These are phyloP conservation scores for Oligia latruncula DNA, from an alignment of 2,888 invertebrate genomes.

Conservation along the genomic window DNA sequence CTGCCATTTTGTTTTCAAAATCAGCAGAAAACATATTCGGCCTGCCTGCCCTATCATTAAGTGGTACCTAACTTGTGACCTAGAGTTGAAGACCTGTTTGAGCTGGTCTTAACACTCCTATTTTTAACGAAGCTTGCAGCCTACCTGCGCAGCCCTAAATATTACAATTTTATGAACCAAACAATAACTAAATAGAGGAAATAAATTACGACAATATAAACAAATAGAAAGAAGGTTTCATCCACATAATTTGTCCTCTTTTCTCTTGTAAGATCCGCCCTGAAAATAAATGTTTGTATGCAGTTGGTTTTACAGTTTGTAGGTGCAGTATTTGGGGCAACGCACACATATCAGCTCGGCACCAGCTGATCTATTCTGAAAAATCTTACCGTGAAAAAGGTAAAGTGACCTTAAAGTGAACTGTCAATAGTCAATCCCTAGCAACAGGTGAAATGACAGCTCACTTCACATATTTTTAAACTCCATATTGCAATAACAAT, in stretches of 20 bases:
- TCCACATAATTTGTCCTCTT: slow-evolving; percentile 6
- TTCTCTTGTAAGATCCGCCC: slow-evolving; percentile 4
- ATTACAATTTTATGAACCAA: slow-evolving; percentile 42
- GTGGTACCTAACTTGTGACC: background rate
- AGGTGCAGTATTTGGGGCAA: background rate
- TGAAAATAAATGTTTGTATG: slow-evolving; percentile 28
- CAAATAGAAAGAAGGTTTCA: slow-evolving; percentile 28
- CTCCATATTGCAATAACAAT: background rate
- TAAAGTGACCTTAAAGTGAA: too few species aligned
- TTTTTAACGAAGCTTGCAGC: background rate
- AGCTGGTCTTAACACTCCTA: background rate
- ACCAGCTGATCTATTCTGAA: background rate
- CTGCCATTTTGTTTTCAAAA: too few species aligned
- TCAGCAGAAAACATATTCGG: background rate
- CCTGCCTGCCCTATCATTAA: background rate
- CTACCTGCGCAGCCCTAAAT: background rate
- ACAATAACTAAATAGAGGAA: slow-evolving; percentile 26
- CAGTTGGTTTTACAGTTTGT: background rate
- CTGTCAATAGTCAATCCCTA: too few species aligned
- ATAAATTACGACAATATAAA: slow-evolving; percentile 31
- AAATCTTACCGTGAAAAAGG: background rate
- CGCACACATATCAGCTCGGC: background rate
- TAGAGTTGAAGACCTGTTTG: background rate
- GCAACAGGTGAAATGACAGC: too few species aligned
- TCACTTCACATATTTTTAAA: background rate